A percentile compares a stretch with the other conserved stretches of the same genome.
Evolutionary conservation across 2,888 invertebrate species (phyloP).

Genomic region (Tubulanus polymorphus): DNA sequence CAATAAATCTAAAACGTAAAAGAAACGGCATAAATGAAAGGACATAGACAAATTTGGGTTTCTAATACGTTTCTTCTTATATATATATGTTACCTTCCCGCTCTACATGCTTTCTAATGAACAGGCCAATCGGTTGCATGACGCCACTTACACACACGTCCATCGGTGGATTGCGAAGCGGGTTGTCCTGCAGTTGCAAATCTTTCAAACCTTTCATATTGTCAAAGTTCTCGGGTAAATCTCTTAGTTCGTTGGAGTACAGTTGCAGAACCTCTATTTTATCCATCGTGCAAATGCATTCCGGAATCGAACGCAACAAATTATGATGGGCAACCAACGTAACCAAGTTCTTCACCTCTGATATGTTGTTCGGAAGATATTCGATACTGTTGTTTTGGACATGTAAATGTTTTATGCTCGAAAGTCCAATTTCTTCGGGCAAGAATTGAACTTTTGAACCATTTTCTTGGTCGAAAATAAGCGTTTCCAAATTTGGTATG

Average conservation of each 20-base stretch:
- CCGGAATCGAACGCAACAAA: slow-evolving; percentile 28
- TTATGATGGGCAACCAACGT: slow-evolving; percentile 39
- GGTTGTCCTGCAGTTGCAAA: slow-evolving; percentile 43
- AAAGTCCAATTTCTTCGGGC: slow-evolving; percentile 37
- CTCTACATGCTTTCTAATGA: slow-evolving; percentile 36
- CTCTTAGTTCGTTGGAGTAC: slow-evolving; percentile 34
- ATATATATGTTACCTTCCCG: slow-evolving; percentile 35
- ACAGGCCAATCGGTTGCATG: slow-evolving; percentile 45
- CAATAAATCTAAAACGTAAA: slow-evolving; percentile 33
- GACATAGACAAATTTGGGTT: background rate
- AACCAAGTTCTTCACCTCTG: slow-evolving; percentile 33
- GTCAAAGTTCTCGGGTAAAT: slow-evolving; percentile 42
- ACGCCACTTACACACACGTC: slow-evolving; percentile 48
- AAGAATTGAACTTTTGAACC: slow-evolving; percentile 34
- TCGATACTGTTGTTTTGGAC: slow-evolving; percentile 38
- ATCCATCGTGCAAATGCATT: slow-evolving; percentile 30
- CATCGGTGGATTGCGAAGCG: slow-evolving; percentile 43
- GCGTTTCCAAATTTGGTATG: slow-evolving; percentile 33
- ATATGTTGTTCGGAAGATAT: slow-evolving; percentile 34
- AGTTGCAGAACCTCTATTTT: slow-evolving; percentile 34
- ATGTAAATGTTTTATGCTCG: slow-evolving; percentile 30
- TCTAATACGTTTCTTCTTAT: background rate
- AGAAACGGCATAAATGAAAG: background rate
- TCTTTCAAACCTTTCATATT: slow-evolving; percentile 33
- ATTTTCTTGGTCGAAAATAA: slow-evolving; percentile 37